phyloP scores from a whole-genome alignment of 2,797 vertebrate genomes.

The Dromococcyx pavoninus region DNA sequence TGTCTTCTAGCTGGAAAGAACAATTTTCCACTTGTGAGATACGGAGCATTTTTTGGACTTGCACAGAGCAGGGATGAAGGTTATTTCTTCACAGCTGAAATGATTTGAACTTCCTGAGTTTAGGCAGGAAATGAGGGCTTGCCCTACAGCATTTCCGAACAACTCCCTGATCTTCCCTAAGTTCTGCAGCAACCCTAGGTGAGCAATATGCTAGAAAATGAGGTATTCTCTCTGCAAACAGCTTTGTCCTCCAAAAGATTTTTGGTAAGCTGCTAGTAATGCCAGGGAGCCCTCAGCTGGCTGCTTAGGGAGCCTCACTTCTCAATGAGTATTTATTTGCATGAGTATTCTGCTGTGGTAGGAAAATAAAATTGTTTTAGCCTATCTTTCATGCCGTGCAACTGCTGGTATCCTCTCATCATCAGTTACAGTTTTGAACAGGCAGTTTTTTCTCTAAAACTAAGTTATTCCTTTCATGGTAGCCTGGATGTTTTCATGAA shows the following conservation, averaged over 20 bases:
- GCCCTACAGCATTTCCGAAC: background rate
- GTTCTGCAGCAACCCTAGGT: background rate
- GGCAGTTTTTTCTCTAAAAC: background rate
- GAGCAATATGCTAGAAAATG: background rate
- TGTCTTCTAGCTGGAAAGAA: background rate
- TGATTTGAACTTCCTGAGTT: background rate
- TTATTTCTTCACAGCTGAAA: rapidly evolving
- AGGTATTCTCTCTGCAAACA: background rate
- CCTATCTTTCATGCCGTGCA: background rate
- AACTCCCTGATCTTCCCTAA: background rate
- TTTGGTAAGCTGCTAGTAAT: background rate
- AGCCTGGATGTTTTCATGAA: background rate
- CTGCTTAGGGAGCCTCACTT: too few species aligned
- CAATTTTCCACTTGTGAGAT: background rate
- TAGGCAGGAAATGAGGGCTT: background rate
- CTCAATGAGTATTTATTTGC: too few species aligned
- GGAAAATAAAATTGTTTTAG: background rate
- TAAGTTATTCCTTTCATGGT: background rate
- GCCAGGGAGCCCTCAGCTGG: background rate
- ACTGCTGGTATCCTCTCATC: background rate
- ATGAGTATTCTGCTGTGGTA: background rate
- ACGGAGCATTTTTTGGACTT: background rate
- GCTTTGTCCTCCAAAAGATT: background rate
- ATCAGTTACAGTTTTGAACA: background rate
- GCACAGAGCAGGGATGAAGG: background rate